phyloP scores from a whole-genome alignment of 2,113 vertebrate genomes.

The Felis chaus region DNA sequence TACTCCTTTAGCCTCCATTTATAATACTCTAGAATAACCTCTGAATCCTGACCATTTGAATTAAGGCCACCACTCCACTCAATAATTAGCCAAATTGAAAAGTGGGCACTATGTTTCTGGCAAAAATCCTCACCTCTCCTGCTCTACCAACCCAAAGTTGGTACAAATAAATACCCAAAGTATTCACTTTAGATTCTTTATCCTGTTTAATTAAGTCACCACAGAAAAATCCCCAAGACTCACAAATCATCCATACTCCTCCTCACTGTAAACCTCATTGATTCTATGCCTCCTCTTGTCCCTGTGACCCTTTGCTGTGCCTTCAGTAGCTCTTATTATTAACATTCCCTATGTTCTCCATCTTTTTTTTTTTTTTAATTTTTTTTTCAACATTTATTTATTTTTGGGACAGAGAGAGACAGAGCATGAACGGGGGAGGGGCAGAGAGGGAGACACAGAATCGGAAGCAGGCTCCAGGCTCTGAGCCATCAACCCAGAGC shows the following conservation, averaged over 20 bases:
- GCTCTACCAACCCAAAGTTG: neutral
- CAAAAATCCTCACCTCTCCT: neutral
- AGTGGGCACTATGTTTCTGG: neutral
- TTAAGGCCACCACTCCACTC: neutral
- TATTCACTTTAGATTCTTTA: neutral
- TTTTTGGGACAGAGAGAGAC: no score
- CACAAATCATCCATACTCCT: neutral
- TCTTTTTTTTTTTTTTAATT: neutral
- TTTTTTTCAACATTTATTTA: no score
- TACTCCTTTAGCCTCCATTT: neutral
- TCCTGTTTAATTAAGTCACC: neutral
- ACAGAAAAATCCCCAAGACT: neutral
- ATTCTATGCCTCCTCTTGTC: neutral
- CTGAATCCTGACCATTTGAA: neutral
- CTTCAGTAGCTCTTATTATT: neutral
- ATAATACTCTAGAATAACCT: neutral
- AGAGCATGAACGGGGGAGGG: no score
- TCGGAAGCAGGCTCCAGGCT: no score
- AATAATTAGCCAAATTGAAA: neutral
- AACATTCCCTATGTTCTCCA: neutral
- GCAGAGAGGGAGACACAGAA: no score
- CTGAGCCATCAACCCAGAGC: no score
- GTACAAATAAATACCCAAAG: neutral
- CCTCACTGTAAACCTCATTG: neutral
- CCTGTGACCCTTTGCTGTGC: fast-evolving